Base-by-base conservation (phyloP, 2,797 vertebrate genomes). In the Xyrichtys novacula region DNA sequence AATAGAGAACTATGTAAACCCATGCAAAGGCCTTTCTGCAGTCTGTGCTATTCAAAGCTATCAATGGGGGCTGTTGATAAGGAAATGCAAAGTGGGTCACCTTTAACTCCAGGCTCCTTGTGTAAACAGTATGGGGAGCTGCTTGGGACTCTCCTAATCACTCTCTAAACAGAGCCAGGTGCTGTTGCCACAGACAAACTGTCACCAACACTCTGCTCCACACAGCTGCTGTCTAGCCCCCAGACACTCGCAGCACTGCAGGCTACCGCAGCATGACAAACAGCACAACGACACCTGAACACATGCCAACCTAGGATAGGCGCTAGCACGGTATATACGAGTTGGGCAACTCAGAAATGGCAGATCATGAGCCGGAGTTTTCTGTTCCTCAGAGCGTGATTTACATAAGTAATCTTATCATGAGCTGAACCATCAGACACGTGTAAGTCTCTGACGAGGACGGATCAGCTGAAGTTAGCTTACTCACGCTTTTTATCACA, bases 111-210 rank as follows among this genome's bases (percentile, higher is more conserved):
- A 82, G 84, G 85, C 86, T 81, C 80, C 87, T 84, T 91, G 91
- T 88, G 88, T 92, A 91, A 93, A 93, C 91, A 93, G 83, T 68
- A 79, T 68, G 84, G 81, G 86, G 91, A 90, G 91, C 86, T 93
- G 89, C 89, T 89, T 85, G 88, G 82, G 86, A 89, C 88, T 81
- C 82, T 90, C 85, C 90, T 93, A 93, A 94, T 94, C 91, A 92
- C 91, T 93, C 90, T 92, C 89, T 90, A 91, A 92, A 93, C 86
- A 92, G 86, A 89, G 85, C 88, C 91, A 93, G 88, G 92, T 93
- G 90, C 90, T 92, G 89, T 88, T 89, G 87, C 90, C 87, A 91
- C 89, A 86, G 90, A 91, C 91, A 92, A 91, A 93, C 91, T 90
- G 87, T 92, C 92, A 93, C 88, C 87, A 81, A 88, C 88, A 90